Percentiles rank a stretch among this genome's conserved stretches.
Conservation (phyloP, 2,888 invertebrate species). For the Pecten maximus region DNA sequence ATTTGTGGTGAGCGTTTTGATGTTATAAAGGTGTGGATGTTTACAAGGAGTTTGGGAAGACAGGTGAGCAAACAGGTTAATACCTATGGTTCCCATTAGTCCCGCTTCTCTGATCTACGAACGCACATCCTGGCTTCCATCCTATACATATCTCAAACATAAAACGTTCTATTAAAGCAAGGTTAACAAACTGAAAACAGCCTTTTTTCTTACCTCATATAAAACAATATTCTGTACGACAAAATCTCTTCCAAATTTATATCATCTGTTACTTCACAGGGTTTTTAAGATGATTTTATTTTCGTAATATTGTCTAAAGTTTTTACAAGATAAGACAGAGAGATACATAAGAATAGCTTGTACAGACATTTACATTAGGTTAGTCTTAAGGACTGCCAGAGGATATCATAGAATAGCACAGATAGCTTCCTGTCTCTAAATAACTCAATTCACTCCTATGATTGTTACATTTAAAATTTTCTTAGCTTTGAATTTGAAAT, state of each 20-base stretch:
- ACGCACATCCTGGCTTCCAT: neutral
- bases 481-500: too few species aligned
- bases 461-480: too few species aligned
- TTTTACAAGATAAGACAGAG: neutral
- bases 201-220: neutral
- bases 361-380: too few species aligned
- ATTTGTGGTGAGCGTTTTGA: neutral
- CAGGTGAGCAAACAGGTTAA: neutral
- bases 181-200: neutral
- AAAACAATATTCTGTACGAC: neutral
- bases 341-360: too few species aligned
- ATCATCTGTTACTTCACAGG: neutral
- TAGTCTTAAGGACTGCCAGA: too few species aligned
- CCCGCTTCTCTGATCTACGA: neutral
- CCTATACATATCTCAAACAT: neutral
- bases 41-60: neutral
- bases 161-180: neutral
- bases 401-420: too few species aligned
- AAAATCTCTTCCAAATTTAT: neutral
- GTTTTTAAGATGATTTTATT: neutral
- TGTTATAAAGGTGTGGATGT: neutral
- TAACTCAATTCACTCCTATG: too few species aligned
- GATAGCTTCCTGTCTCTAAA: too few species aligned
- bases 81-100: neutral
- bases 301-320: neutral